phyloP scores from a whole-genome alignment of 2,888 invertebrate species.

The Petrophora chlorosata region DNA sequence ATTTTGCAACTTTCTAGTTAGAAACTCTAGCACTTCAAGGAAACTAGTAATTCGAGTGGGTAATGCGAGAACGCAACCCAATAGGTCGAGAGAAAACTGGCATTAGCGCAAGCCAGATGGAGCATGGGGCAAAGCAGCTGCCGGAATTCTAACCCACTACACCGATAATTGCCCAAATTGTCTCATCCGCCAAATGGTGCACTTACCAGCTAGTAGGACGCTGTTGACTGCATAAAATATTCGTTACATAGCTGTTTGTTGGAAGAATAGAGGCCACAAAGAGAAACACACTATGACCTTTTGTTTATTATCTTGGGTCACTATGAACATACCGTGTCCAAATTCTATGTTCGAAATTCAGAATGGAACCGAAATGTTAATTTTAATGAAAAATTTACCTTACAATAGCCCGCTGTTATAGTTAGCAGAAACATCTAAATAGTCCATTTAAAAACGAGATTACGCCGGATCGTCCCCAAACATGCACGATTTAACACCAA shows the following conservation, averaged over 20 bases:
- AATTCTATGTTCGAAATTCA: constrained; percentile 43
- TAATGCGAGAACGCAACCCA: constrained; percentile 65
- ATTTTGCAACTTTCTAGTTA: constrained; percentile 44
- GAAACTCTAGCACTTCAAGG: constrained; percentile 58
- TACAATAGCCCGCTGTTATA: constrained; percentile 66
- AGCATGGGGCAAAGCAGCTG: constrained; percentile 55
- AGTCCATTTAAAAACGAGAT: constrained; percentile 73
- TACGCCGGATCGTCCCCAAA: constrained; percentile 61
- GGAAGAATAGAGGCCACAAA: constrained; percentile 9
- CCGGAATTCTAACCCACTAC: constrained; percentile 80
- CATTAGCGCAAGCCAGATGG: constrained; percentile 60
- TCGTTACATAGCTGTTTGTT: constrained; percentile 15
- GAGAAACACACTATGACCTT: constrained; percentile 33
- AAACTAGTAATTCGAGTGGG: constrained; percentile 61
- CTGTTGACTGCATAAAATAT: constrained; percentile 16
- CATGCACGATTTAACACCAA: constrained; percentile 80
- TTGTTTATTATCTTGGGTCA: constrained; percentile 35
- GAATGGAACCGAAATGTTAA: constrained; percentile 55
- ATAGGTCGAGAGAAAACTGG: constrained; percentile 54
- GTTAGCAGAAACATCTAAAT: constrained; percentile 76
- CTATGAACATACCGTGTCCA: constrained; percentile 41
- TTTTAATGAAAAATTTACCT: constrained; percentile 69
- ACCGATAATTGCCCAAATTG: constrained; percentile 70
- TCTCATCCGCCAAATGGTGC: constrained; percentile 72
- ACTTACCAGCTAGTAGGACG: constrained; percentile 7